Evolutionary conservation across 2,888 invertebrate genomes (phyloP), one percentile per base, ranked within the genome.

Genomic region (Lithosia quadra): DNA sequence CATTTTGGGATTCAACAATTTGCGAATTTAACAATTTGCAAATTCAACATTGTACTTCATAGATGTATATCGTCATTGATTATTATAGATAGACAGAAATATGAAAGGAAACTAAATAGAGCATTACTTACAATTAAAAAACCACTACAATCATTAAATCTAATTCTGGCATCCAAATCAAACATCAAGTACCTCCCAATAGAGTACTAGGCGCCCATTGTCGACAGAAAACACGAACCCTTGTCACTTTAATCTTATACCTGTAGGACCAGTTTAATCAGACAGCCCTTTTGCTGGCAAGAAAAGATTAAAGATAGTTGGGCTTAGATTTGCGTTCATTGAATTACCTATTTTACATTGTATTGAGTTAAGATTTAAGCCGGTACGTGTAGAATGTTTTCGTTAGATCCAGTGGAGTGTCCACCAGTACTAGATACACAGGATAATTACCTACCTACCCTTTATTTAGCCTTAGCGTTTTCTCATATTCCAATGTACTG

Each of bases 181-280:
- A 24, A 61, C 21, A 36, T 56, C 62, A 63, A 58, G 22, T 68
- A 67, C 66, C 59, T 68, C 65, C 68, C 62, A 43, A 60, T 49
- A 28, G 60, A 68, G 60, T 36, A 39, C 53, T 70, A 65, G 68
- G 70, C 63, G 28, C 59, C 36, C 56, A 64, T 21, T 64, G 78
- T 69, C 68, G 61, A 73, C 61, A 56, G 63, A 53, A 55, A 43
- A 65, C 60, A 56, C 62, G 63, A 60, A 63, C 64, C 64, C 57
- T 24, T 57, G 64, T 55, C 53, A 43, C 69, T 69, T 39, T 75
- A 55, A 68, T 65, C 22, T 57, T 34, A 61, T 61, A 18, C 22
- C 28, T 34, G 34, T 39, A 22, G 43, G 49, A 67, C 28, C 33
- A 33, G 28, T 49, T 56, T 22, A 0, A 55, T 55, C 18, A 63